Base-by-base conservation (phyloP, 2,797 vertebrate genomes). In the Lemur catta region DNA sequence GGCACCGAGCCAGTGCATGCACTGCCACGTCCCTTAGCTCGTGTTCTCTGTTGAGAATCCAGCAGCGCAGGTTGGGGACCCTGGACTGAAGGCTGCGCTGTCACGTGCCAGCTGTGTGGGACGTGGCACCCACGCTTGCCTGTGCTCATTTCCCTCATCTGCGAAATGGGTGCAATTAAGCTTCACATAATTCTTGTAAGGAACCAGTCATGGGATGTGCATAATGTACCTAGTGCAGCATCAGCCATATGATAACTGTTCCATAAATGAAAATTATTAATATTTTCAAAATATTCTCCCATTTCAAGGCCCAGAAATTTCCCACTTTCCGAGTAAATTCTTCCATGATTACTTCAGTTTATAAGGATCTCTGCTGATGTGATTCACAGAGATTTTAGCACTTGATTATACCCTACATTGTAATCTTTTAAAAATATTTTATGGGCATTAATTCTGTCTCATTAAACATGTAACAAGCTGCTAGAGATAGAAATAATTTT, bases 391-490 rank as follows among this genome's bases (percentile, higher is more conserved):
- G 33, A 84, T 7, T 30, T 92, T 61, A 81, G 24, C 14, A 71
- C 71, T 96, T 84, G 81, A 84, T 81, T 65, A 38, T 57, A 93
- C 26, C 63, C 74, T 65, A 20, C 30, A 20, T 38, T 91, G 5
- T 38, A 43, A 41, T 89, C 35, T 20, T 75, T 79, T 2, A 71
- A 84, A 91, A 76, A 74, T 84, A 84, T 41, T 89, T 84, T 74
- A 74, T 28, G 35, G 35, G 10, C 35, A 52, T 93, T 95, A 79
- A 89, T 76, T 96, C 55, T 84, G 30, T 89, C 43, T 86, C 75
- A 57, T 69, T 95, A 87, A 93, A 75, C 20, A 89, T 9, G 22
- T 30, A 92, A 38, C 43, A 84, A 84, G 38, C 24, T 84, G 35
- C 65, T 38, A n/a, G 35, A 67, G 72, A 50, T 18, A n/a, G 55